Conservation (phyloP, 2,113 vertebrate genomes). For the Haemorhous mexicanus region DNA sequence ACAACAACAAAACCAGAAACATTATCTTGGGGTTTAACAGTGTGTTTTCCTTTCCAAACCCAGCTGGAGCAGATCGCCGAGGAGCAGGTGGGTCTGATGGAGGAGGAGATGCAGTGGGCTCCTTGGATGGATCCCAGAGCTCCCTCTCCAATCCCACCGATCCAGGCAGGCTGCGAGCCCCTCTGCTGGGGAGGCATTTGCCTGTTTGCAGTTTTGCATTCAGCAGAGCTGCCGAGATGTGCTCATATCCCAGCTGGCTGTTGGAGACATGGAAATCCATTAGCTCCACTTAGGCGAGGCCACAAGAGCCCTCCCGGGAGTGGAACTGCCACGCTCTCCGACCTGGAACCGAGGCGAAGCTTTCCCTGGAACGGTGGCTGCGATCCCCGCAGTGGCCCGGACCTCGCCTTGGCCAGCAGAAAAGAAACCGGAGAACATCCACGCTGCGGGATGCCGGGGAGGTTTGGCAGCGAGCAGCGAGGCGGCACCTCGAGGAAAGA, state of each 20-base stretch:
- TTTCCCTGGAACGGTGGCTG: fast-evolving
- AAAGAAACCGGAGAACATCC: not conserved
- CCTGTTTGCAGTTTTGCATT: not conserved
- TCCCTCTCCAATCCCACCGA: not conserved
- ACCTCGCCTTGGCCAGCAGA: not conserved
- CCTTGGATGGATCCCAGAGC: not conserved
- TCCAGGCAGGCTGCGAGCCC: not conserved
- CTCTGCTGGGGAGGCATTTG: not conserved
- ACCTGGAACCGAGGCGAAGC: not conserved
- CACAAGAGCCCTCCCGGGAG: not conserved
- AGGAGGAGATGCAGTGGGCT: not conserved
- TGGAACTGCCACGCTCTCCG: not conserved
- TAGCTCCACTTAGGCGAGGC: slow-evolving; percentile 21
- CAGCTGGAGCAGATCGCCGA: fast-evolving
- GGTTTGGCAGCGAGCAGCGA: not conserved
- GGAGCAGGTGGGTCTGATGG: not conserved
- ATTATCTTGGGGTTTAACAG: not conserved
- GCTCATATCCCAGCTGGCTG: not conserved
- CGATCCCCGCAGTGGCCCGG: not conserved
- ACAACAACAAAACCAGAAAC: too few species aligned
- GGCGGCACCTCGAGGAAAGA: slow-evolving; percentile 5
- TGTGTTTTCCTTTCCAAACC: not conserved
- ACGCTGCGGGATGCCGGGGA: not conserved
- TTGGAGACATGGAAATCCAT: not conserved
- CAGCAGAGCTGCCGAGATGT: not conserved